Evolutionary conservation across 2,113 vertebrate genomes (phyloP).

Genomic region (Hymenochirus boettgeri): DNA sequence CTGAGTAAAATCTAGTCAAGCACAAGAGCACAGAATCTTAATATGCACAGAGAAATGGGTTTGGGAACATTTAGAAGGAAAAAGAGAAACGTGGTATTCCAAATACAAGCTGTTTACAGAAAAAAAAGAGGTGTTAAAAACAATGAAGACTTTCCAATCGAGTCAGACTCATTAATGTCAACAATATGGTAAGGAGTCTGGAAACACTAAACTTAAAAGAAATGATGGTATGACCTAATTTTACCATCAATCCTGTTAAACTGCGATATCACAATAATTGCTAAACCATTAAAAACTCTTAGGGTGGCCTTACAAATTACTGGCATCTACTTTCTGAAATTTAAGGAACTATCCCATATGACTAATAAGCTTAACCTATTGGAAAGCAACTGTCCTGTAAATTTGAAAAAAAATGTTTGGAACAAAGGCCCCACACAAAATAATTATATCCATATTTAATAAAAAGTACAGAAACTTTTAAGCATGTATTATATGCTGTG

Average conservation of each 20-base stretch:
- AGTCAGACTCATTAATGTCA: constrained; percentile 46
- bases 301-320: constrained; percentile 74
- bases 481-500: too few relatives aligned
- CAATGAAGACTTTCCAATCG: constrained; percentile 29
- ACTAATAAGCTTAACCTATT: constrained; percentile 35
- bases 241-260: constrained; percentile 72
- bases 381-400: not conserved
- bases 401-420: too few relatives aligned
- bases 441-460: too few relatives aligned
- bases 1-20: too few relatives aligned
- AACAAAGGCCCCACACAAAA: too few relatives aligned
- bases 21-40: too few relatives aligned
- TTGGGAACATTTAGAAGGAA: too few relatives aligned
- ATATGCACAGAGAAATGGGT: too few relatives aligned
- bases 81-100: too few relatives aligned
- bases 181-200: constrained; percentile 58
- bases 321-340: constrained; percentile 65
- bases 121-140: not conserved
- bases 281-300: constrained; percentile 61
- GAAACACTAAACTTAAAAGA: constrained; percentile 73
- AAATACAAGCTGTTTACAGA: too few relatives aligned
- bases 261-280: constrained; percentile 78
- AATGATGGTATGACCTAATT: constrained; percentile 54
- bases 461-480: too few relatives aligned
- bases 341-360: constrained; percentile 85